Evolutionary conservation across 2,797 vertebrate genomes (phyloP).

Genomic region (Phataginus tricuspis): DNA sequence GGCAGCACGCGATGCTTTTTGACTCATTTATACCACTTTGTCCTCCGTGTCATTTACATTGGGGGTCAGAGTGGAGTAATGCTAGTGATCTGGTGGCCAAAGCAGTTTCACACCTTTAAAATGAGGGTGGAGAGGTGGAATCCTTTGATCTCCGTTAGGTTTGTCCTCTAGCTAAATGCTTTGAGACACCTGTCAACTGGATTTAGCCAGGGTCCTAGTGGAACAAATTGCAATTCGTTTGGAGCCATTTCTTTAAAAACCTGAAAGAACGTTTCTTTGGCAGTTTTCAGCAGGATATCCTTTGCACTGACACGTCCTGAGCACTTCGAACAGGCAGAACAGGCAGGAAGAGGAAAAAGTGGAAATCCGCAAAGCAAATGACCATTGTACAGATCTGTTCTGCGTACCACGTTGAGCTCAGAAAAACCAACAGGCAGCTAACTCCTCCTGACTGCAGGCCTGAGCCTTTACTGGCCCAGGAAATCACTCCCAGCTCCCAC

Average conservation of each 20-base stretch:
- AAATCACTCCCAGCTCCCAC: background rate
- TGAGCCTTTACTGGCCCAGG: background rate
- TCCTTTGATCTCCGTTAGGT: conserved; percentile 63
- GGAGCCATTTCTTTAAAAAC: conserved; percentile 57
- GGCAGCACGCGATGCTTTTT: conserved; percentile 57
- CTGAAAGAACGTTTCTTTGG: background rate
- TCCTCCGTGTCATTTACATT: conserved; percentile 69
- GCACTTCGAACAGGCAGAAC: conserved; percentile 27
- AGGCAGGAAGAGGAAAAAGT: background rate
- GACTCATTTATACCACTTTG: conserved; percentile 66
- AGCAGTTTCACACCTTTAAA: conserved; percentile 76
- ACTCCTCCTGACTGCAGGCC: background rate
- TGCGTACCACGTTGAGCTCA: background rate
- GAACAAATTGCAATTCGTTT: conserved; percentile 59
- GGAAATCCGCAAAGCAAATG: background rate
- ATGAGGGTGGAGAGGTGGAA: conserved; percentile 59
- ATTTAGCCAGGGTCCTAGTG: conserved; percentile 66
- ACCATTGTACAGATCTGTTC: background rate
- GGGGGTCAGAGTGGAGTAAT: conserved; percentile 51
- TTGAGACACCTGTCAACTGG: conserved; percentile 54
- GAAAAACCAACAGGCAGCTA: background rate
- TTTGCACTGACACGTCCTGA: background rate
- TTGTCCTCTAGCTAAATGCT: conserved; percentile 63
- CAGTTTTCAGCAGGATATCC: conserved; percentile 29
- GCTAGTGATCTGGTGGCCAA: conserved; percentile 72